These are phyloP conservation scores for Desmodus rotundus DNA, from an alignment of 2,113 vertebrate genomes.

Conservation along the genomic window DNA sequence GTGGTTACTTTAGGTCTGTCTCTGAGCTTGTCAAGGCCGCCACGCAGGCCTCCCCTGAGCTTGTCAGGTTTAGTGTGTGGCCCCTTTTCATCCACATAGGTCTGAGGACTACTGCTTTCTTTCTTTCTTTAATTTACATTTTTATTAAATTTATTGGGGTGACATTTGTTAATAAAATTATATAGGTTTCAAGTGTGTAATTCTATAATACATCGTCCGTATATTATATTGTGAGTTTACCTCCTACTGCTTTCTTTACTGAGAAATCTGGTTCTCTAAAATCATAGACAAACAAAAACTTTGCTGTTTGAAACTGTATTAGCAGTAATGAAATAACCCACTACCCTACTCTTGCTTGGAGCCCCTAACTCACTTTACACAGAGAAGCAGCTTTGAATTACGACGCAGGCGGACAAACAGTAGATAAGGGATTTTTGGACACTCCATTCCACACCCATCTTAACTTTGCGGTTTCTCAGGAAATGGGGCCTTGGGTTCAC, in stretches of 20 bases:
- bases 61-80: too few species aligned
- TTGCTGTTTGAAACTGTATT: not conserved
- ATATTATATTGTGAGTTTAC: not conserved
- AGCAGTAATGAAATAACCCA: not conserved
- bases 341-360: not conserved
- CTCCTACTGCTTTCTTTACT: not conserved
- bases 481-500: not conserved
- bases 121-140: not conserved
- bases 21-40: too few species aligned
- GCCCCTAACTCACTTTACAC: not conserved
- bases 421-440: not conserved
- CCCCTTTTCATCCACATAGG: too few species aligned
- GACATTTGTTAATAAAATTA: not conserved
- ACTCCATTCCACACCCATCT: not conserved
- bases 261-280: not conserved
- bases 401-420: not conserved
- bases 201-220: not conserved
- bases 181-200: not conserved
- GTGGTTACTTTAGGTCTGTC: too few species aligned
- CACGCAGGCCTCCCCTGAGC: too few species aligned
- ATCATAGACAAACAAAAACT: not conserved
- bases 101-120: too few species aligned
- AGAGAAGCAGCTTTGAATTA: not conserved
- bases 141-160: not conserved
- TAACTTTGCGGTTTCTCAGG: not conserved